Conservation (phyloP, 1,140 invertebrate species). For the Meloidogyne exigua region DNA sequence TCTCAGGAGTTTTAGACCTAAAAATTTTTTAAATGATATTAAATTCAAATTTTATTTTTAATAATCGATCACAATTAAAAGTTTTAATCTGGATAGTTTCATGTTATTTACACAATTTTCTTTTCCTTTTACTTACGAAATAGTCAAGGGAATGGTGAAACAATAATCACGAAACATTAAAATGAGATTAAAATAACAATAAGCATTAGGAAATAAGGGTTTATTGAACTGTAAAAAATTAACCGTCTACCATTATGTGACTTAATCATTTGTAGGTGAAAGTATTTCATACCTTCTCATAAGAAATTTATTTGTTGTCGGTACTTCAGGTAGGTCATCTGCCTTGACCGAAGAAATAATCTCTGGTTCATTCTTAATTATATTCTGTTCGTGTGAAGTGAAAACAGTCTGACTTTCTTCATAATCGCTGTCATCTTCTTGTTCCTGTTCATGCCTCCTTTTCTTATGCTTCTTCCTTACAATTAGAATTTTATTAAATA, state of each 20-base stretch:
- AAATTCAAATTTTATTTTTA: too few species aligned
- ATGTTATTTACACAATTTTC: too few species aligned
- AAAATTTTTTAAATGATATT: constrained; percentile 4
- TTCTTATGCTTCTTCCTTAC: constrained; percentile 24
- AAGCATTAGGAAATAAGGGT: too few species aligned
- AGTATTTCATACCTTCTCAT: constrained; percentile 19
- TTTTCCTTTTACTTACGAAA: too few species aligned
- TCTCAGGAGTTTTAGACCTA: constrained; percentile 19
- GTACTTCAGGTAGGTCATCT: constrained; percentile 36
- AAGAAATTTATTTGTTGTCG: constrained; percentile 33
- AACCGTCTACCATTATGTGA: too few species aligned
- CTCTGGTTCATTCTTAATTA: constrained; percentile 19
- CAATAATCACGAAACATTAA: too few species aligned
- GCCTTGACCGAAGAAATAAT: constrained; percentile 39
- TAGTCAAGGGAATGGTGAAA: too few species aligned
- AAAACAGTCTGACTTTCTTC: constrained; percentile 9
- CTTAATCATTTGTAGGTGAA: neutral
- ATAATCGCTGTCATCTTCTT: constrained; percentile 5
- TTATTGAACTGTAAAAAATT: too few species aligned
- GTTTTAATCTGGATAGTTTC: too few species aligned
- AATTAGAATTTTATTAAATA: neutral
- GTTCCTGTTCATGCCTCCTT: constrained; percentile 13
- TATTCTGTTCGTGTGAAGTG: neutral
- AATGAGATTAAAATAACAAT: too few species aligned
- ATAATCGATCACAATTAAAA: too few species aligned